Evolutionary conservation across 2,888 invertebrate genomes (phyloP).

Genomic region (Psylliodes chrysocephalus): DNA sequence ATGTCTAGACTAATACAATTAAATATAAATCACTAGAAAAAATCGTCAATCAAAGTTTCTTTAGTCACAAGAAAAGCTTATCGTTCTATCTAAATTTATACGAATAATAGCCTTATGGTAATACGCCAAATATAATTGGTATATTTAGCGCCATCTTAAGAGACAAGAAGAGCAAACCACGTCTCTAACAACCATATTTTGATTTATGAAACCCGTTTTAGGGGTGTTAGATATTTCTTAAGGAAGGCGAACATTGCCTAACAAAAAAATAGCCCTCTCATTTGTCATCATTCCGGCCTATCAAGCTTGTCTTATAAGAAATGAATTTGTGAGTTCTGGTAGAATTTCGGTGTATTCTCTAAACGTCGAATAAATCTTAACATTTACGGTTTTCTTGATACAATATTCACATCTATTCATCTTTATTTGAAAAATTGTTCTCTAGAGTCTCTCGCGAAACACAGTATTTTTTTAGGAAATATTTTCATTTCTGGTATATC

Average conservation of each 20-base stretch:
- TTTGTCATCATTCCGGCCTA: constrained; percentile 28
- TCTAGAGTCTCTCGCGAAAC: no score
- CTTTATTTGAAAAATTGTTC: not conserved
- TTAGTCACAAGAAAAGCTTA: no score
- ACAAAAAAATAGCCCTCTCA: constrained; percentile 26
- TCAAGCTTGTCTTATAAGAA: constrained; percentile 19
- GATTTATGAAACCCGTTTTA: constrained; percentile 26
- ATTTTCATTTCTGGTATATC: no score
- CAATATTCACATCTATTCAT: not conserved
- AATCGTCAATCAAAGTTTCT: no score
- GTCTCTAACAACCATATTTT: constrained; percentile 20
- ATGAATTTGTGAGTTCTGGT: constrained; percentile 27
- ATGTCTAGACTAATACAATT: no score
- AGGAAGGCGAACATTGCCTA: constrained; percentile 22
- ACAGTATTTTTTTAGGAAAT: no score
- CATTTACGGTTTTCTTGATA: not conserved
- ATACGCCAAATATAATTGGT: no score
- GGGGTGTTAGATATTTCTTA: constrained; percentile 24
- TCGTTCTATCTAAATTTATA: no score
- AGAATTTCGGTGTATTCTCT: not conserved
- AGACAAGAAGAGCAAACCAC: constrained; percentile 14
- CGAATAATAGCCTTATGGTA: no score
- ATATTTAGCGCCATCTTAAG: constrained; percentile 10
- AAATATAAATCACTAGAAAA: no score
- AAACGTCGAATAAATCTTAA: constrained; percentile 1